phyloP scores from a whole-genome alignment of 1,140 invertebrate species.

The Dreissena polymorpha region DNA sequence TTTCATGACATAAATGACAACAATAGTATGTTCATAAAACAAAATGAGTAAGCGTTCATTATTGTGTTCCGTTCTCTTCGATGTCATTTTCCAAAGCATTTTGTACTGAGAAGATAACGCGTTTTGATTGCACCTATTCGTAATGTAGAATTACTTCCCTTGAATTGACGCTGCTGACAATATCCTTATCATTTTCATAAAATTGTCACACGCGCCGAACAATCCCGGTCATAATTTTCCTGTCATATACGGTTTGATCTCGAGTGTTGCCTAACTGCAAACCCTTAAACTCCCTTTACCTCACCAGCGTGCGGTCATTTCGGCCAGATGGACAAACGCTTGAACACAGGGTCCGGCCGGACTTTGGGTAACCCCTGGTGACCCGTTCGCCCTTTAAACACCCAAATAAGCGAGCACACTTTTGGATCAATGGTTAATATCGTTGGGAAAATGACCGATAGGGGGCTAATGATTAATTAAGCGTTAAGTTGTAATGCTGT shows the following conservation, averaged over 20 bases:
- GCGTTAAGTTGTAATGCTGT: neutral
- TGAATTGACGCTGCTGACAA: no score
- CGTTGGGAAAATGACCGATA: slow-evolving; percentile 5
- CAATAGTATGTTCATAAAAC: no score
- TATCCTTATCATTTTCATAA: no score
- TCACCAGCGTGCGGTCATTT: slow-evolving; percentile 28
- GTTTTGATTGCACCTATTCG: no score
- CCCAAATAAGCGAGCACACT: slow-evolving; percentile 19
- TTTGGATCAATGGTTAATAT: slow-evolving; percentile 20
- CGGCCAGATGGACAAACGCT: slow-evolving; percentile 48
- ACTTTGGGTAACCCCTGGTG: slow-evolving; percentile 39
- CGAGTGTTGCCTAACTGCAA: neutral
- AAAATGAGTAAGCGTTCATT: no score
- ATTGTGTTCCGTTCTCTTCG: no score
- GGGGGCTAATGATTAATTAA: neutral
- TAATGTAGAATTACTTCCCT: no score
- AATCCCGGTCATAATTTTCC: slow-evolving; percentile 27
- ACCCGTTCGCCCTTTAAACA: slow-evolving; percentile 1
- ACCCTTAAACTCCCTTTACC: slow-evolving; percentile 16
- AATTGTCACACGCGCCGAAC: no score
- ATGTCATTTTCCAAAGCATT: no score
- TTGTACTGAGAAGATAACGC: no score
- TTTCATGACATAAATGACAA: no score
- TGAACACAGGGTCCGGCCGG: slow-evolving; percentile 25
- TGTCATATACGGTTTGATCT: slow-evolving; percentile 46